A percentile compares a stretch with the other conserved stretches of the same genome.
These are phyloP conservation scores for Montipora sp. DNA, from an alignment of 64 coral and sea anemone genomes.

Conservation along the genomic window DNA sequence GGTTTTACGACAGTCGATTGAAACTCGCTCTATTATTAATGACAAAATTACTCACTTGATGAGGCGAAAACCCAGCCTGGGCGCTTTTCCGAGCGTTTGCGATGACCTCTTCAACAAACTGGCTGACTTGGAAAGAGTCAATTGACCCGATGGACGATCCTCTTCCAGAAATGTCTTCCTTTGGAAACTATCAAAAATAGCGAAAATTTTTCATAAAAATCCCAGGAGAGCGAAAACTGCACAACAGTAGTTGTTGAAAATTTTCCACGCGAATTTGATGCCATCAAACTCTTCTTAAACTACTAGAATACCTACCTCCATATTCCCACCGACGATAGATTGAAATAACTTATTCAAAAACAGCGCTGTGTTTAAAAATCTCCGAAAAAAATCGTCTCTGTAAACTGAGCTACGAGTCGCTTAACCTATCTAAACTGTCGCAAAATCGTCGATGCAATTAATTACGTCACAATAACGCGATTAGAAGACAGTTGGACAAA, in stretches of 20 bases:
- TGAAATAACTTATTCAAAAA: background rate
- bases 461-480: background rate
- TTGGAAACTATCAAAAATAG: background rate
- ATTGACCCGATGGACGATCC: background rate
- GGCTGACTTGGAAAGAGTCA: background rate
- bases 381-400: background rate
- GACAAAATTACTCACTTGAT: background rate
- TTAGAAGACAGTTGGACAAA: background rate
- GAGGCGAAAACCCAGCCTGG: background rate
- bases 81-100: background rate
- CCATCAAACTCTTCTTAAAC: too few relatives aligned
- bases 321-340: background rate
- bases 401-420: background rate
- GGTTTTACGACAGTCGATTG: too few relatives aligned
- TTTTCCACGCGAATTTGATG: too few relatives aligned
- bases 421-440: background rate
- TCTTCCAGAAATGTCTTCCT: background rate
- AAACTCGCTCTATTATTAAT: too few relatives aligned
- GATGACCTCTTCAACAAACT: background rate
- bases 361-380: background rate
- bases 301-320: background rate
- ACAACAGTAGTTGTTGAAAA: too few relatives aligned
- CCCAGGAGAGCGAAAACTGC: too few relatives aligned
- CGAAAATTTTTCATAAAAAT: too few relatives aligned
- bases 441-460: background rate